Evolutionary conservation across 2,888 invertebrate genomes (phyloP), one percentile per base, ranked within the genome.

Genomic region (Andrena haemorrhoa): DNA sequence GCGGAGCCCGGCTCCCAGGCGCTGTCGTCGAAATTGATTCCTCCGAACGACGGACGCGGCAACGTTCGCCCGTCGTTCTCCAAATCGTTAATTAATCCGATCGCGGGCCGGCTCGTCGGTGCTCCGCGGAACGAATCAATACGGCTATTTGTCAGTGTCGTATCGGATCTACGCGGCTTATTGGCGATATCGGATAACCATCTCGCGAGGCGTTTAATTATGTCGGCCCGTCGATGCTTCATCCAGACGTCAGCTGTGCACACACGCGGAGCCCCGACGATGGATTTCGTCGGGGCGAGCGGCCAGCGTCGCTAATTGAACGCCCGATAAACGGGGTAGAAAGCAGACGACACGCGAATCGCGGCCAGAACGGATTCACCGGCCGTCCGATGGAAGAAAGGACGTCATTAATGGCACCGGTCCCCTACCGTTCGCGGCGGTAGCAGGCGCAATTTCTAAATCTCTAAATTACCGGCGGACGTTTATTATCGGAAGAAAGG

Each of bases 401-500:
- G 71, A 71, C 66, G 71, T 53, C 47, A 31, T 77, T 77, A 75
- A 53, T 58, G 68, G 53, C 29, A 12, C 35, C 29, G 16, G 69
- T 69, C 51, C 31, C 35, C 51, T 47, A 7, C 16, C 49, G 61
- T 51, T 41, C 66, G 60, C 69, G 47, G 49, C 81, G 74, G 66
- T 69, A 79, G 70, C 70, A 51, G 73, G 76, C 69, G 77, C 86
- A 80, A 86, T 87, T 88, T 88, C 88, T 86, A 87, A 88, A 88
- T 88, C 88, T 77, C 75, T 86, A 88, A 88, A 88, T 88, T 86
- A 88, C 72, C 80, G 80, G 20, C 79, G 80, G 88, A 88, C 86
- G 80, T 87, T 88, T 88, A 88, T 82, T 87, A 84, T 88, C 87
- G 84, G 79, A 87, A 87, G 88, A 88, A 83, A 88, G 87, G 77